Evolutionary conservation across 2,113 vertebrate species (phyloP), one percentile per base, ranked within the genome.

Genomic region (Aphelocoma coerulescens): DNA sequence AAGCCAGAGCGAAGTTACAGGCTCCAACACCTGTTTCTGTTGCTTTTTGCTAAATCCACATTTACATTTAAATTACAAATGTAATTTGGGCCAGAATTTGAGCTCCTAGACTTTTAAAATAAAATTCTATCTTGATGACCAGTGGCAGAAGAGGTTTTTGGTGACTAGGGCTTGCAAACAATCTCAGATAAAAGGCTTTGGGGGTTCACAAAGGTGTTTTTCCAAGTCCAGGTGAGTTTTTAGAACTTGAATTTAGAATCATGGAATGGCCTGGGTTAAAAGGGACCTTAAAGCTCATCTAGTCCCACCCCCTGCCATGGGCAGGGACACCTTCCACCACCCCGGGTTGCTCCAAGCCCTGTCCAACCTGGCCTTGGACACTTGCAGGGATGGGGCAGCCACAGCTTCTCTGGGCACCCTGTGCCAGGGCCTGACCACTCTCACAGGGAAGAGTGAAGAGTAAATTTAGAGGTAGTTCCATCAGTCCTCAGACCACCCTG

Each of bases 61-160:
- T 96, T 97, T 95, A 65, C 93, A 94, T 95, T 94, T 95, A 91
- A 93, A 95, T 95, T 71, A 48, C 58, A 61, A 78, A 74, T 8
- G n/a, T 59, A 27, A 81, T 73, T 87, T n/a, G 68, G 67, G 62
- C 76, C 2, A 2, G 43, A n/a, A 35, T 51, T 86, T 23, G 37
- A 81, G 69, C 57, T 63, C 37, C 27, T 51, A 41, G 51, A 52
- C 37, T 88, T 27, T 89, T 85, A 69, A 87, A 84, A 61, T 61
- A 24, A 37, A 73, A 66, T 32, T 32, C 1, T 19, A 20, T 52
- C 61, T 52, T 52, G 22, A 52, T 67, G 37, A 24, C 37, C 1
- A 0, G 24, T 43, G 23, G 19, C 46, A 52, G 28, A 66, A 16
- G 35, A 41, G 18, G 16, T 44, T 68, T 54, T 49, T 13, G 28